Conservation (phyloP, 1,140 invertebrate species). For the Macrotrachela quadricornifera region DNA sequence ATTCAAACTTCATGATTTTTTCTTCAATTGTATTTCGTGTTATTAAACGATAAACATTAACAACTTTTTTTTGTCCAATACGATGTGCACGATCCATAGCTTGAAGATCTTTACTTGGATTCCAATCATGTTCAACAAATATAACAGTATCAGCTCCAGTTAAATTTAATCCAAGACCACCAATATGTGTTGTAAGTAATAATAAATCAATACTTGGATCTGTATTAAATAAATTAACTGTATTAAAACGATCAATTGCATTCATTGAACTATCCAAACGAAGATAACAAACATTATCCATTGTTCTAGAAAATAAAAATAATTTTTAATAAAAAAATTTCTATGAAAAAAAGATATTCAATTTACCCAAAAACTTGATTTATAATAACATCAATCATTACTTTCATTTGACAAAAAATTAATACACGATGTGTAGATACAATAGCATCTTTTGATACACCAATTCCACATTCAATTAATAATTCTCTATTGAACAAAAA, state of each 20-base stretch:
- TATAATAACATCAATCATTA: conserved; percentile 91
- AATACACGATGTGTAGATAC: conserved; percentile 54
- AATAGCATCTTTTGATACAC: conserved; percentile 22
- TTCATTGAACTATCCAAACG: conserved; percentile 80
- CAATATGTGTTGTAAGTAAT: conserved; percentile 77
- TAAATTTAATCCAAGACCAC: conserved; percentile 83
- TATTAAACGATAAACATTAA: conserved; percentile 91
- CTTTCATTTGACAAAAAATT: conserved; percentile 88
- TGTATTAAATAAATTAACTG: conserved; percentile 74
- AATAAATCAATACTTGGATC: conserved; percentile 91
- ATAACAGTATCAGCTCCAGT: conserved; percentile 97
- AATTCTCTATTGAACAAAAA: conserved; percentile 45
- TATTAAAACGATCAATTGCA: conserved; percentile 54
- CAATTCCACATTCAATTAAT: conserved; percentile 82
- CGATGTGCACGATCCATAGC: conserved; percentile 97
- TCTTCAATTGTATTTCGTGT: conserved; percentile 84
- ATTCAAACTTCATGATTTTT: conserved; percentile 86
- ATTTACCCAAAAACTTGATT: conserved; percentile 57
- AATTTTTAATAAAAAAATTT: not conserved
- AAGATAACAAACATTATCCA: conserved; percentile 70
- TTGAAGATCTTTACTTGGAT: conserved; percentile 85
- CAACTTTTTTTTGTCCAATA: conserved; percentile 91
- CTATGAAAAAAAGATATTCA: not conserved
- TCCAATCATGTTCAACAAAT: conserved; percentile 99
- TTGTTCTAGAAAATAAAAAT: conserved; percentile 38